Conservation (phyloP, 2,113 vertebrate genomes). For the Vanacampus margaritifer region DNA sequence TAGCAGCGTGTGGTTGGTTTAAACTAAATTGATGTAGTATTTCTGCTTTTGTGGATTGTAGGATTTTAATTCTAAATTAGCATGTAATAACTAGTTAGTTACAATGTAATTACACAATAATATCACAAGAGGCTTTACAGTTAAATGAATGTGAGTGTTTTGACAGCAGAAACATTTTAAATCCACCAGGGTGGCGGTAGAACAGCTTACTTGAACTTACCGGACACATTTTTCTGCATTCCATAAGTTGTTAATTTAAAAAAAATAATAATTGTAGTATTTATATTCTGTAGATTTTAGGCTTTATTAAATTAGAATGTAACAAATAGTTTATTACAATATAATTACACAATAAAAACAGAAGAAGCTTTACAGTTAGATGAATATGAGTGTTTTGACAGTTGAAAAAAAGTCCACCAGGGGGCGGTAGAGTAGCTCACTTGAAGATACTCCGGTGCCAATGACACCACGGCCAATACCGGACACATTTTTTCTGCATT, state of each 20-base stretch:
- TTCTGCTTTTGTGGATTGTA: background rate
- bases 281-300: background rate
- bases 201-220: constrained; percentile 42
- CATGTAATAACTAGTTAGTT: too few relatives aligned
- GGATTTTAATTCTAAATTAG: too few relatives aligned
- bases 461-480: constrained; percentile 24
- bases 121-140: too few relatives aligned
- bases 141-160: too few relatives aligned
- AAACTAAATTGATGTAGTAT: too few relatives aligned
- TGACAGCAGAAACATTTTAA: too few relatives aligned
- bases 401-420: background rate
- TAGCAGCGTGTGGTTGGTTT: background rate
- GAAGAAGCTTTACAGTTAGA: background rate
- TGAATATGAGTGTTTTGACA: background rate
- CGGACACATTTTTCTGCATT: constrained; percentile 63
- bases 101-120: too few relatives aligned
- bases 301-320: background rate
- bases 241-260: constrained; percentile 54
- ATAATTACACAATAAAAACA: background rate
- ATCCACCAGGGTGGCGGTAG: too few relatives aligned
- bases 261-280: too few relatives aligned
- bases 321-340: background rate
- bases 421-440: constrained; percentile 22
- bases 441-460: constrained; percentile 38
- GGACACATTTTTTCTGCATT: too few relatives aligned